These are phyloP conservation scores for Phaedon cochleariae DNA, from an alignment of 2,888 invertebrate genomes.

Conservation along the genomic window DNA sequence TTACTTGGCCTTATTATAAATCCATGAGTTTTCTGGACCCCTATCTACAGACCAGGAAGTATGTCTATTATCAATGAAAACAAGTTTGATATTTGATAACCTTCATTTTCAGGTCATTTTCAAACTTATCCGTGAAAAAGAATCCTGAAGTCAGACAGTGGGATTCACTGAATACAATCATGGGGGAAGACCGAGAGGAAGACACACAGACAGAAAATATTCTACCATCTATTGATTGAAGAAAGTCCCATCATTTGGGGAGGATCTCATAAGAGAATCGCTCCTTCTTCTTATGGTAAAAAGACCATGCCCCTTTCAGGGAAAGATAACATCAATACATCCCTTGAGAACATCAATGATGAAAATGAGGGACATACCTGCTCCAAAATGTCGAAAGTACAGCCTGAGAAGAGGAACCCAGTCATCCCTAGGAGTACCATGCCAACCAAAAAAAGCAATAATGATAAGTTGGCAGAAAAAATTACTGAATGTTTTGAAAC, in stretches of 20 bases:
- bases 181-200: neutral
- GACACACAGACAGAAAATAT: too few species aligned
- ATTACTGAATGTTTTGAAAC: too few species aligned
- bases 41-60: neutral
- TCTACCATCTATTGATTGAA: neutral
- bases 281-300: too few species aligned
- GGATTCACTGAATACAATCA: neutral
- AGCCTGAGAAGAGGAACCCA: neutral
- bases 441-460: neutral
- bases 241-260: neutral
- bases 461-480: too few species aligned
- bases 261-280: too few species aligned
- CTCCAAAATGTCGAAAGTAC: too few species aligned
- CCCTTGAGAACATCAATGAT: too few species aligned
- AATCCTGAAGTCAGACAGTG: neutral
- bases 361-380: neutral
- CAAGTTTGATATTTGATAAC: neutral
- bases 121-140: neutral
- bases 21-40: neutral
- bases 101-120: slow-evolving; percentile 1
- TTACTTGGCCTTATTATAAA: neutral
- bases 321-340: neutral
- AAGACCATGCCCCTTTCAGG: too few species aligned
- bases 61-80: neutral
- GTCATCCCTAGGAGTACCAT: neutral